These are phyloP conservation scores for Drosophila incognita DNA, from an alignment of 2,888 invertebrate species.

Conservation along the genomic window DNA sequence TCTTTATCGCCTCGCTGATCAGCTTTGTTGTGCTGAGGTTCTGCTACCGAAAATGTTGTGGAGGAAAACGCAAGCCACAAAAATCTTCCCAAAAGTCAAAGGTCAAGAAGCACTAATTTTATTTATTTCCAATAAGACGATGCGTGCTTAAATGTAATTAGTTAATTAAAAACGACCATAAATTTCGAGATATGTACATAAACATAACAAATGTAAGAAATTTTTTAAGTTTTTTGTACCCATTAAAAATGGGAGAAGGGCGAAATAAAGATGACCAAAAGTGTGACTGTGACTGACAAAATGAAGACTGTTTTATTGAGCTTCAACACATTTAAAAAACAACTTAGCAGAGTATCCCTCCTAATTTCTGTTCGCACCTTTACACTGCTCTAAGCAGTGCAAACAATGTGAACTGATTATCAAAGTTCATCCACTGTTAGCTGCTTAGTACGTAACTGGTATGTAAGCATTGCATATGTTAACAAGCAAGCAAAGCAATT, in stretches of 20 bases:
- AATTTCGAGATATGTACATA: constrained; percentile 7
- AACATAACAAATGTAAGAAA: background rate
- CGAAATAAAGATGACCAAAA: background rate
- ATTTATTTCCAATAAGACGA: constrained; percentile 22
- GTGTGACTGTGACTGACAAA: background rate
- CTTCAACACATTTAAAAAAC: too few species aligned
- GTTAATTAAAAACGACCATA: constrained; percentile 7
- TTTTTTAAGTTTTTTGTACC: too few species aligned
- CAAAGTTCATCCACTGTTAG: background rate
- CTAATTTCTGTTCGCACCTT: too few species aligned
- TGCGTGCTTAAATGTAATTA: constrained; percentile 1
- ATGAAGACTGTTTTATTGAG: too few species aligned
- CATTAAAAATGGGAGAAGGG: background rate
- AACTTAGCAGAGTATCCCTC: too few species aligned
- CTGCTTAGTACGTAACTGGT: background rate
- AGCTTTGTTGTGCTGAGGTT: constrained; percentile 51
- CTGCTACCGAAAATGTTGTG: constrained; percentile 52
- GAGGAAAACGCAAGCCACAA: constrained; percentile 42
- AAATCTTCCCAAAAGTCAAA: constrained; percentile 57
- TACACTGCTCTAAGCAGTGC: too few species aligned
- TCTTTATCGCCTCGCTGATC: constrained; percentile 39
- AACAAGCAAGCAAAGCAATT: background rate
- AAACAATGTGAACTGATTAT: background rate
- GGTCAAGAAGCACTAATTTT: constrained; percentile 57
- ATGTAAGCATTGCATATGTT: background rate